Conservation (phyloP, 2,113 vertebrate genomes). For the Centropus unirufus region DNA sequence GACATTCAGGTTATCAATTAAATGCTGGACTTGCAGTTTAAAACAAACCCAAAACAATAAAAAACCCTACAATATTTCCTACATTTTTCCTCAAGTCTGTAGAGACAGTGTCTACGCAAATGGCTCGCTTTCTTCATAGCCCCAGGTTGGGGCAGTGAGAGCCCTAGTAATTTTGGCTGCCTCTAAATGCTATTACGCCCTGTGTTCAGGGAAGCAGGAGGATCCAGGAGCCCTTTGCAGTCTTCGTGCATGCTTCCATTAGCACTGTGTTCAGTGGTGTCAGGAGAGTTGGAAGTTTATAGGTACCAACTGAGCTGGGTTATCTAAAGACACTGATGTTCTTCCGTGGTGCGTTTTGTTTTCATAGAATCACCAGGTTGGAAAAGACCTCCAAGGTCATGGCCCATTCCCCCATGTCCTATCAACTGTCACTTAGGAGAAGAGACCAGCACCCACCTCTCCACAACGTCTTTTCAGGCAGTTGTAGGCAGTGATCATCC, state of each 20-base stretch:
- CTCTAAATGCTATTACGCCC: neutral
- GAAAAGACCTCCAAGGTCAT: too few species aligned
- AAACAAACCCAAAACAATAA: neutral
- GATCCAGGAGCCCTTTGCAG: neutral
- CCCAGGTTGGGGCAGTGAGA: neutral
- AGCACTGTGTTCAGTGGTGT: fast-evolving
- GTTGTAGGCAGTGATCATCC: too few species aligned
- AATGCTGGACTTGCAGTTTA: neutral
- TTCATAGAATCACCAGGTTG: neutral
- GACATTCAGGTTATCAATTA: neutral
- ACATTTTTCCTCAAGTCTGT: neutral
- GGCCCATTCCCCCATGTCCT: too few species aligned
- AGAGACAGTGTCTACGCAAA: neutral
- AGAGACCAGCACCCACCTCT: too few species aligned
- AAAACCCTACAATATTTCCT: neutral
- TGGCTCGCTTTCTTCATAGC: neutral
- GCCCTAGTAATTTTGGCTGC: neutral
- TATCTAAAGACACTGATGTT: neutral
- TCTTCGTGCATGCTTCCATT: fast-evolving
- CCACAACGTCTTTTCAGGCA: too few species aligned
- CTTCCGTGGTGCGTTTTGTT: neutral
- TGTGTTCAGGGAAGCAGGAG: neutral
- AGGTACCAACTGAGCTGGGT: neutral
- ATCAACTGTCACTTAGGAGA: too few species aligned
- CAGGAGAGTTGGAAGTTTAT: neutral